Percentiles rank a stretch among this genome's conserved stretches.
phyloP scores from a whole-genome alignment of 2,888 invertebrate genomes.

The Acrocyrtus sp. region DNA sequence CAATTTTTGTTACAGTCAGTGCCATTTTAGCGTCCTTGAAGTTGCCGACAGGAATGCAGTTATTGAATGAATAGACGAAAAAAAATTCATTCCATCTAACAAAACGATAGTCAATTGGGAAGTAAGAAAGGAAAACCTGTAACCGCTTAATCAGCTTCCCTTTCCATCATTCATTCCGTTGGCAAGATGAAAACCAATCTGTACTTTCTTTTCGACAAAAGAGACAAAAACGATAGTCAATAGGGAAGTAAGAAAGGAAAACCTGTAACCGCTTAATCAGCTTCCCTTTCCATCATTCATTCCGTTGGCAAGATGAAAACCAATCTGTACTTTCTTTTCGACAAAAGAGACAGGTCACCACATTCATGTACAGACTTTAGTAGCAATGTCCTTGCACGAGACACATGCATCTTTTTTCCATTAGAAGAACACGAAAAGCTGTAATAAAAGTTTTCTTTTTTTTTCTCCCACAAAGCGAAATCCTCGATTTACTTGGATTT shows the following conservation, averaged over 20 bases:
- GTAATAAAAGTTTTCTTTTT: not conserved
- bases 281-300: slow-evolving; percentile 28
- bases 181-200: slow-evolving; percentile 4
- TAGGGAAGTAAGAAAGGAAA: slow-evolving; percentile 6
- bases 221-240: slow-evolving; percentile 2
- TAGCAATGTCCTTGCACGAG: not conserved
- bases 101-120: slow-evolving; percentile 5
- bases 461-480: not conserved
- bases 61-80: slow-evolving; percentile 2
- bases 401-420: too few relatives aligned
- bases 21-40: too few relatives aligned
- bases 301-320: slow-evolving; percentile 8
- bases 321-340: not conserved
- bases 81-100: not conserved
- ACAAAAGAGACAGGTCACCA: not conserved
- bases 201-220: not conserved
- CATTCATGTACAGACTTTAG: not conserved
- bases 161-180: slow-evolving; percentile 2
- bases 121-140: slow-evolving; percentile 24
- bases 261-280: slow-evolving; percentile 62
- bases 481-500: not conserved
- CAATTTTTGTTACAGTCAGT: too few relatives aligned
- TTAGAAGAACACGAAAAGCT: too few relatives aligned
- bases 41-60: too few relatives aligned
- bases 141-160: slow-evolving; percentile 63